Base-by-base conservation (phyloP, 2,888 invertebrate genomes). In the Drosophila villosipedis region DNA sequence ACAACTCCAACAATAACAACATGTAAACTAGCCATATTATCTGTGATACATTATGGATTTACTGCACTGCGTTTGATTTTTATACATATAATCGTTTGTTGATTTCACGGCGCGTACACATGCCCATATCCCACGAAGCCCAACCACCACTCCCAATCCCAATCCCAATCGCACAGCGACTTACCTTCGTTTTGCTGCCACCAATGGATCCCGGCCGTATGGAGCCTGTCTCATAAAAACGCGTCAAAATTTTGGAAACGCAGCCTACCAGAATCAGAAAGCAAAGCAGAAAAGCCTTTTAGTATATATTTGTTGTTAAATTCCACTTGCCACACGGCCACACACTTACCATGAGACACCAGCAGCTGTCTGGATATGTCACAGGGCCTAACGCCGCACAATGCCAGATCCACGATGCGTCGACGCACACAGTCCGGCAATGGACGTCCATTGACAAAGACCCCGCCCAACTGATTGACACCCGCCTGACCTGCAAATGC, bases 401-500 rank as follows among this genome's bases (percentile, higher is more conserved):
- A 95, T 33, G 99, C 99, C 91, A 99, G 94, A 93, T 99, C 98
- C 1, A 99, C 99, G 83, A 99, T 99, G 77, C 98, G 95, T 78
- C 98, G 95, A 72, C 99, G 95, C 25, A 99, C 98, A 90, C 97
- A 98, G 92, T 99, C 98, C 4, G 99, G 99, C 69, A 99, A 94
- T 4, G 99, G 99, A n/a, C 99, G 96, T 1, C 99, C 99, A 93
- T 99, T 99, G 16, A 99, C 99, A 93, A 99, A 99, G 68, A 99
- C 98, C 50, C 99, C 99, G 59, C 99, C 99, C 83, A 99, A 94
- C 94, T 99, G 99, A 94, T 99, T 99, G 53, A 99, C 98, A 81
- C 99, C 99, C 52, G 98, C 98, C 95, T 99, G 98, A 91, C 98
- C 98, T 98, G 94, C 47, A 58, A 55, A 22, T 37, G 5, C n/a